These are phyloP conservation scores for Puma concolor DNA, from an alignment of 2,113 vertebrate species.

Conservation along the genomic window DNA sequence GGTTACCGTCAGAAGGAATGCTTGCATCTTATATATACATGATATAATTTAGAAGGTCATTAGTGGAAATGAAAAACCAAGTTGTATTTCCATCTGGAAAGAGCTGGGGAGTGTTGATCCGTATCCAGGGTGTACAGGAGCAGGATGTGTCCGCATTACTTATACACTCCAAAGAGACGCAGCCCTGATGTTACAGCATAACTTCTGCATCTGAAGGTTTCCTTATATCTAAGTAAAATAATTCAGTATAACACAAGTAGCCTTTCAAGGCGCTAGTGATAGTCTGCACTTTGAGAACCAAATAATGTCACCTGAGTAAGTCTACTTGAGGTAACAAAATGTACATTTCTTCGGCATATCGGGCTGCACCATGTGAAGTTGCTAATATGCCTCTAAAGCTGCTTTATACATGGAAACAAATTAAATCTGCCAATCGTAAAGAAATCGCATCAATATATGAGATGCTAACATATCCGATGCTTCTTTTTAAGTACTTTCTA, in stretches of 20 bases:
- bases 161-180: not conserved
- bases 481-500: constrained; percentile 44
- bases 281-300: not conserved
- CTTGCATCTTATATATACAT: not conserved
- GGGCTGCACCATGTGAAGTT: not conserved
- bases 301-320: not conserved
- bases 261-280: not conserved
- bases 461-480: not conserved
- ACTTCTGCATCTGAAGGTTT: not conserved
- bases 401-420: constrained; percentile 44
- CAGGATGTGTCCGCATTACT: fast-evolving
- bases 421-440: constrained; percentile 54
- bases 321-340: not conserved
- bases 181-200: not conserved
- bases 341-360: constrained; percentile 36
- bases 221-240: not conserved
- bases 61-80: not conserved
- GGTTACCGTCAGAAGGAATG: not conserved
- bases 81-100: not conserved
- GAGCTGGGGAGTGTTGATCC: not conserved
- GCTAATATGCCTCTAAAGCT: constrained; percentile 52
- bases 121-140: not conserved
- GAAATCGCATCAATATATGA: not conserved
- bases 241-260: not conserved
- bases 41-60: not conserved